Percentiles rank a stretch among this genome's conserved stretches.
These are phyloP conservation scores for Diadumene lineata DNA, from an alignment of 92 coral and sea anemone species.

Conservation along the genomic window DNA sequence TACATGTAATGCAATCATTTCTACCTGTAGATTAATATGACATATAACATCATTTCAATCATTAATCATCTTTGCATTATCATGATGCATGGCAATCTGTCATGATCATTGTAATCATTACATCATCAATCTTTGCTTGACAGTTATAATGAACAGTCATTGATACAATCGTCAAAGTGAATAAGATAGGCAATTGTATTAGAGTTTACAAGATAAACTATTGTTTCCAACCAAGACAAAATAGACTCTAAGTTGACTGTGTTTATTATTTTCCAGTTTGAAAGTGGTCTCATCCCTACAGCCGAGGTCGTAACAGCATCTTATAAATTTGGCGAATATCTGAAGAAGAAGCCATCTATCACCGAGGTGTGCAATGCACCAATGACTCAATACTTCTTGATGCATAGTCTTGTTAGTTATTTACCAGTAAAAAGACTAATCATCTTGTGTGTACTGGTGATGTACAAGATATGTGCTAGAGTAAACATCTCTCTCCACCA, in stretches of 20 bases:
- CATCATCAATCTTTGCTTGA: not conserved
- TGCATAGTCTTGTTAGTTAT: constrained; percentile 13
- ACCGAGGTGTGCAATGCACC: constrained; percentile 66
- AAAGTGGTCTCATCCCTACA: constrained; percentile 83
- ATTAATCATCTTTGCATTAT: no score
- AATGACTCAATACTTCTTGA: not conserved
- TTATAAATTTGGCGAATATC: constrained; percentile 63
- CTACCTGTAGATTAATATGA: not conserved
- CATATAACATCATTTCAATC: not conserved
- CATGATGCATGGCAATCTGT: not conserved
- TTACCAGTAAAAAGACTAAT: constrained; percentile 18
- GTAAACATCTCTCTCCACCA: constrained; percentile 79
- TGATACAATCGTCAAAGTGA: not conserved
- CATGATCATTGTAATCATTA: not conserved
- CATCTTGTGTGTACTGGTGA: constrained; percentile 35
- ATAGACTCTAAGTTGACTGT: no score
- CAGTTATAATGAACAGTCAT: not conserved
- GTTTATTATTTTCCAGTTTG: no score
- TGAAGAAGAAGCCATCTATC: constrained; percentile 79
- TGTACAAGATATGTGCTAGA: constrained; percentile 57
- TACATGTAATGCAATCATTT: constrained; percentile 57
- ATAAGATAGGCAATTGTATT: no score
- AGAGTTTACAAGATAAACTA: no score
- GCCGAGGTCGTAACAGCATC: constrained; percentile 77
- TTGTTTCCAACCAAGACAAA: no score